Evolutionary conservation across 2,797 vertebrate genomes (phyloP).

Genomic region (Scolopax bukidnonensis): DNA sequence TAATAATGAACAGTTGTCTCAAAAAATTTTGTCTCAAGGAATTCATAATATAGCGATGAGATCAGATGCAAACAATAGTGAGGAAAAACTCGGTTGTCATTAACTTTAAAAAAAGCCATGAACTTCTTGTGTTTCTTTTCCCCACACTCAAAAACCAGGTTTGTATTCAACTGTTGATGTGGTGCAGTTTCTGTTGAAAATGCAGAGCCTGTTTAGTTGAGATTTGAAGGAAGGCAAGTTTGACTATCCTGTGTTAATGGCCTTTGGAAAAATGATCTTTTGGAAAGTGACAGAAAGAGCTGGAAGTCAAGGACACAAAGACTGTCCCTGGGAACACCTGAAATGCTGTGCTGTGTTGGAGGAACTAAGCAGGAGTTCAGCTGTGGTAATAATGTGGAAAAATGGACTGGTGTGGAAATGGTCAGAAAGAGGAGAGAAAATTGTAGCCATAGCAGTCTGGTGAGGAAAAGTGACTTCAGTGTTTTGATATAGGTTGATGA

Average conservation of each 20-base stretch:
- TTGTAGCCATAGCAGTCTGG: neutral
- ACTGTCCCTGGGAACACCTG: neutral
- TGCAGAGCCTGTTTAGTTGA: neutral
- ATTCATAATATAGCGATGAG: neutral
- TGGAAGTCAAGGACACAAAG: neutral
- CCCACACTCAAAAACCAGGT: neutral
- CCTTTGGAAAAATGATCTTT: neutral
- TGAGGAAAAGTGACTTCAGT: neutral
- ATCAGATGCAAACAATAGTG: neutral
- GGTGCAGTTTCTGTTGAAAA: neutral
- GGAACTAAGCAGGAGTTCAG: neutral
- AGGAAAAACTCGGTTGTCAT: neutral
- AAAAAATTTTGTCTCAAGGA: neutral
- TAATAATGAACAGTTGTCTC: neutral
- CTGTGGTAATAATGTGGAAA: neutral
- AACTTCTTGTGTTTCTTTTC: neutral
- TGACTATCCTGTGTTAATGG: neutral
- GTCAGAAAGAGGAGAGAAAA: neutral
- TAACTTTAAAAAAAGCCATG: neutral
- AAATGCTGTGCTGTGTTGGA: neutral
- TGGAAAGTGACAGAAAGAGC: neutral
- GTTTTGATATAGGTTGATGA: neutral
- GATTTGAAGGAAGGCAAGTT: neutral
- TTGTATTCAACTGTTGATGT: neutral
- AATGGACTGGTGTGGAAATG: neutral